Base-by-base conservation (phyloP, 1,140 invertebrate genomes). In the Adoxophyes honmai region DNA sequence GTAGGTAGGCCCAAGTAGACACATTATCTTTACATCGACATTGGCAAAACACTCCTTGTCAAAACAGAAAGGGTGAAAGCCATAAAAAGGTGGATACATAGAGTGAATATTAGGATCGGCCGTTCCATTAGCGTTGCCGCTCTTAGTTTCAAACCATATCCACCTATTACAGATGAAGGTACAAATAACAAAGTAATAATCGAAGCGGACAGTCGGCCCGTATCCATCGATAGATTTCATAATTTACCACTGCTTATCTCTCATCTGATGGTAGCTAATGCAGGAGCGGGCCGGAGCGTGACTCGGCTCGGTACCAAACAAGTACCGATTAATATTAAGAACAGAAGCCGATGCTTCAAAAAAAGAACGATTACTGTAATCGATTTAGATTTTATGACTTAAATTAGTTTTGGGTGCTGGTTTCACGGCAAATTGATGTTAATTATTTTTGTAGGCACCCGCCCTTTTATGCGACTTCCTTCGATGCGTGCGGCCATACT, bases 241-340 rank as follows among this genome's bases (percentile, higher is more conserved):
- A 48, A 48, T 48, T 48, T 48, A 48, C 42, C 18, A 11, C 18
- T 10, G 18, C 21, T 48, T 48, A 48, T 48, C 42, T 44, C 39
- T 33, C 42, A 48, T 48, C 42, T 48, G 42, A 44, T 48, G 42
- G 42, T 28, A 48, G 42, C 42, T 48, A 48, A 48, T 48, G 42
- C 42, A 48, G 21, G 21, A 28, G 16, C 39, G 18, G 21, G 42
- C 7, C 16, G 39, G 42, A 48, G 16, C 42, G 42, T 48, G 42
- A 48, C 42, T 48, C n/a, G 21, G 28, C 39, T 48, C 18, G 15
- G 28, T 21, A 33, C 42, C 11, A 48, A 48, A 48, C 42, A 48
- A 48, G 42, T 48, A 48, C 42, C 42, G 42, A 48, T 48, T 48
- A 48, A 48, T 48, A 48, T 48, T 48, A 48, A 48, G 42, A 48